Evolutionary conservation across 2,888 invertebrate genomes (phyloP).

Genomic region (Argyresthia albistria): DNA sequence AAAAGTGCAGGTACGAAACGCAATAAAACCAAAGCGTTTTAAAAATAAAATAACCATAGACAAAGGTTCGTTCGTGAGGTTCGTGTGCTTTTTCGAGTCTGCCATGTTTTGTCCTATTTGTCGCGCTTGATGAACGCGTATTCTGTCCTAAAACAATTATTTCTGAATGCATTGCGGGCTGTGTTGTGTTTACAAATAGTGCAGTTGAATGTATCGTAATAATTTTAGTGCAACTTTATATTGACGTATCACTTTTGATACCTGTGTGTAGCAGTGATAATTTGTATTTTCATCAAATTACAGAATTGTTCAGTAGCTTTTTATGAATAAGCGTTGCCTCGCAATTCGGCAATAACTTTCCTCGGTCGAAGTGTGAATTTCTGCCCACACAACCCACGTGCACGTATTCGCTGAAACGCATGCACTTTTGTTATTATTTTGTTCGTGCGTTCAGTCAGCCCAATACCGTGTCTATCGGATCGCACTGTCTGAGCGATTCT

Average conservation of each 20-base stretch:
- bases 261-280: slow-evolving; percentile 48
- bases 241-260: slow-evolving; percentile 39
- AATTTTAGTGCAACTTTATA: slow-evolving; percentile 35
- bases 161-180: slow-evolving; percentile 61
- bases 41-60: slow-evolving; percentile 59
- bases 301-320: slow-evolving; percentile 45
- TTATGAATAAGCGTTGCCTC: slow-evolving; percentile 40
- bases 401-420: slow-evolving; percentile 65
- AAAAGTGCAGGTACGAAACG: background rate
- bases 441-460: slow-evolving; percentile 75
- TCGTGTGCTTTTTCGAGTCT: slow-evolving; percentile 61
- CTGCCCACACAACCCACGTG: slow-evolving; percentile 66
- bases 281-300: slow-evolving; percentile 53
- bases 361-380: slow-evolving; percentile 33
- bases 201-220: slow-evolving; percentile 43
- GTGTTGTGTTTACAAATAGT: slow-evolving; percentile 68
- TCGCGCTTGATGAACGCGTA: slow-evolving; percentile 68
- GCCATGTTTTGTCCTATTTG: slow-evolving; percentile 74
- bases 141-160: slow-evolving; percentile 52
- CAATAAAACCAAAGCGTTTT: slow-evolving; percentile 25
- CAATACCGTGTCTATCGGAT: slow-evolving; percentile 38
- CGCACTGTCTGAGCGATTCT: slow-evolving; percentile 37
- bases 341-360: slow-evolving; percentile 31
- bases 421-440: slow-evolving; percentile 83
- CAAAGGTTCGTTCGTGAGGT: slow-evolving; percentile 31